A percentile compares a stretch with the other conserved stretches of the same genome.
These are phyloP conservation scores for Myotis planiceps DNA, from an alignment of 2,797 vertebrate genomes.

Conservation along the genomic window DNA sequence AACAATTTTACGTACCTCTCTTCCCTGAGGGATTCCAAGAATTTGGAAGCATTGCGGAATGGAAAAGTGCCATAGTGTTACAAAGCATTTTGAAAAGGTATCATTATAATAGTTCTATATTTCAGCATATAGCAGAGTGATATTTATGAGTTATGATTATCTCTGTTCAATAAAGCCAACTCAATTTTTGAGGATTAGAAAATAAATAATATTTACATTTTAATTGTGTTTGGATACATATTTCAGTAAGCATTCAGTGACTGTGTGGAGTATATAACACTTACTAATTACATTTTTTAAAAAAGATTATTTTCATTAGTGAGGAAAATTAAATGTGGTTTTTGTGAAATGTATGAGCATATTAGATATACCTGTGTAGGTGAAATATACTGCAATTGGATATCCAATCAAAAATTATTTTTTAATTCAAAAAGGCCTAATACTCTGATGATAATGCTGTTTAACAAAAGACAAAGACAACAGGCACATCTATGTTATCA, in stretches of 20 bases:
- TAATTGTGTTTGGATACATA: conserved; percentile 23
- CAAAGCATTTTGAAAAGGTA: conserved; percentile 78
- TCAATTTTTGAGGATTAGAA: neutral
- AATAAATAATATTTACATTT: conserved; percentile 36
- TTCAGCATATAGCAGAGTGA: neutral
- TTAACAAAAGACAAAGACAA: conserved; percentile 83
- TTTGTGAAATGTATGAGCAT: conserved; percentile 60
- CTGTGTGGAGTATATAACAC: neutral
- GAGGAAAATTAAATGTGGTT: neutral
- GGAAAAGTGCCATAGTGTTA: conserved; percentile 79
- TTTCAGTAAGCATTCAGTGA: conserved; percentile 43
- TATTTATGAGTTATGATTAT: neutral
- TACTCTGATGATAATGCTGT: conserved; percentile 59
- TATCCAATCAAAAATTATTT: conserved; percentile 45
- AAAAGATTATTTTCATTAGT: conserved; percentile 56
- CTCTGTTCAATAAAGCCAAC: conserved; percentile 1
- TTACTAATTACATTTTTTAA: conserved; percentile 6
- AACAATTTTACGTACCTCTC: conserved; percentile 90
- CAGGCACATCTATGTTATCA: conserved; percentile 79
- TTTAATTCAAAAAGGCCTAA: conserved; percentile 58
- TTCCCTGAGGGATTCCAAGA: conserved; percentile 90
- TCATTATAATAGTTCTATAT: neutral
- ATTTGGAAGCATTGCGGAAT: conserved; percentile 84
- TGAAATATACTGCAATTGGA: conserved; percentile 5
- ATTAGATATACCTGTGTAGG: conserved; percentile 42